These are phyloP conservation scores for Platyrinchus mystaceus DNA, from an alignment of 2,797 vertebrate genomes.

Conservation along the genomic window DNA sequence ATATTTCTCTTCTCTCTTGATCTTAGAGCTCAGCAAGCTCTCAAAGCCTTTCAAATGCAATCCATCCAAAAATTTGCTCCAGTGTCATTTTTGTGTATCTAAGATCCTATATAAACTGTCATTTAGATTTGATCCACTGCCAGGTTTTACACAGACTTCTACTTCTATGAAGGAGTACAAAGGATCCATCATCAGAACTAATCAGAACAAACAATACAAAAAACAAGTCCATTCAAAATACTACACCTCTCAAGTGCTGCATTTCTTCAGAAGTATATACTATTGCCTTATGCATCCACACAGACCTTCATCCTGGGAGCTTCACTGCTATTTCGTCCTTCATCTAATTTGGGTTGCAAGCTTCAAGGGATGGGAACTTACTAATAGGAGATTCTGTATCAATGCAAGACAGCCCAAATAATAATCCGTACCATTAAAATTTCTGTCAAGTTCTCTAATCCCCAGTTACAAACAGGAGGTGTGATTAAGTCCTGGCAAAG, in stretches of 20 bases:
- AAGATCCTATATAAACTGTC: neutral
- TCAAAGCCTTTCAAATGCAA: neutral
- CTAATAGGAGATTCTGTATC: neutral
- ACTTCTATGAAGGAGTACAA: neutral
- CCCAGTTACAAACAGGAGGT: neutral
- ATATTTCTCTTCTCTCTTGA: neutral
- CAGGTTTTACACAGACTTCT: neutral
- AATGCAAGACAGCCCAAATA: neutral
- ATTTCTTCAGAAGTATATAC: neutral
- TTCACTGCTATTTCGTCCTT: neutral
- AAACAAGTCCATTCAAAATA: neutral
- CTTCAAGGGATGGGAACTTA: neutral
- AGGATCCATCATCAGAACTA: neutral
- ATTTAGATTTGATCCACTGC: neutral
- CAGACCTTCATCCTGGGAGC: neutral
- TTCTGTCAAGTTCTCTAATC: neutral
- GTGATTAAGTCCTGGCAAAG: neutral
- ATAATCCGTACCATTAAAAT: neutral
- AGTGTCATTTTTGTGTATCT: neutral
- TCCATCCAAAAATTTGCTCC: neutral
- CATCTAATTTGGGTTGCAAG: neutral
- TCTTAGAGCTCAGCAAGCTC: neutral
- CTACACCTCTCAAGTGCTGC: neutral
- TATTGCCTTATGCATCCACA: neutral
- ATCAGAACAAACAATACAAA: neutral